phyloP scores from a whole-genome alignment of 2,797 vertebrate species.

The Alcedo quadribrachys region DNA sequence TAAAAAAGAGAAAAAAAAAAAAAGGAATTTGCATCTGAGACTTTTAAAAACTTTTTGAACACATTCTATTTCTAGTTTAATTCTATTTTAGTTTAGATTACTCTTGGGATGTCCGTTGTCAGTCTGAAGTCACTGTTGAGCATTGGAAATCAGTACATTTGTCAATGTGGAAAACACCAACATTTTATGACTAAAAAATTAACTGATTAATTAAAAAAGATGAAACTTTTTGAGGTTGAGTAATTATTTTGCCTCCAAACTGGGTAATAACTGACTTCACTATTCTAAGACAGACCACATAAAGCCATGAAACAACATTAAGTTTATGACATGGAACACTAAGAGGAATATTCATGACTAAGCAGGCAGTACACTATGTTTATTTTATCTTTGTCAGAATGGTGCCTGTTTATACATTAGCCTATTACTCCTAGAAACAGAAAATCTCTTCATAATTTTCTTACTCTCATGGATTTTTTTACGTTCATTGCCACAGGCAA shows the following conservation, averaged over 20 bases:
- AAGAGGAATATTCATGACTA: not conserved
- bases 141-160: not conserved
- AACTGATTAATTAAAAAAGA: not conserved
- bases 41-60: not conserved
- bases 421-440: not conserved
- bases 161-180: not conserved
- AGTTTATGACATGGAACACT: not conserved
- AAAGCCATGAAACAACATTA: not conserved
- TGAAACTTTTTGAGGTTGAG: not conserved
- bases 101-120: not conserved
- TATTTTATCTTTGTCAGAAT: not conserved
- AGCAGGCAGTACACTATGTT: not conserved
- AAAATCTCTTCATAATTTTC: not conserved
- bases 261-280: not conserved
- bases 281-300: not conserved
- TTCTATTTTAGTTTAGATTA: conserved; percentile 10
- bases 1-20: conserved; percentile 57
- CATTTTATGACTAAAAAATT: not conserved
- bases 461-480: not conserved
- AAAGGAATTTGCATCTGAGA: conserved; percentile 37
- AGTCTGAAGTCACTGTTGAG: not conserved
- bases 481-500: not conserved
- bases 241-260: not conserved
- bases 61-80: not conserved
- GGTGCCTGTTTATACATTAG: not conserved